phyloP scores from a whole-genome alignment of 2,888 invertebrate species.

The Falcaria lacertinaria region DNA sequence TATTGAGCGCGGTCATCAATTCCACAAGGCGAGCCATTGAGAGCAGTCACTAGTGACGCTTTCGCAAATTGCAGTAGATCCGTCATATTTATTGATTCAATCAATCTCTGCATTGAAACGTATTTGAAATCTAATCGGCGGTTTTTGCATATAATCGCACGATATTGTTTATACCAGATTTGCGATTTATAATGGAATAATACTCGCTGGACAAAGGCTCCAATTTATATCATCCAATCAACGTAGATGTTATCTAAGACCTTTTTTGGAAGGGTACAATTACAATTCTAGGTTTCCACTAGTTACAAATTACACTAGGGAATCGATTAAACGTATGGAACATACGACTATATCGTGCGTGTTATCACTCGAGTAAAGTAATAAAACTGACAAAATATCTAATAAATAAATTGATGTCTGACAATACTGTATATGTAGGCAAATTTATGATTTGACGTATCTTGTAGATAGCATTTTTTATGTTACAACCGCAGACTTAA shows the following conservation, averaged over 20 bases:
- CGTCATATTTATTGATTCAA: slow-evolving; percentile 37
- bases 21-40: slow-evolving; percentile 5
- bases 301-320: not conserved
- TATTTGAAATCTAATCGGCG: slow-evolving; percentile 29
- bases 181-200: not conserved
- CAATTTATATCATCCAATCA: too few species aligned
- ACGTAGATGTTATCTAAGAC: too few species aligned
- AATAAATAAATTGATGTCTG: not conserved
- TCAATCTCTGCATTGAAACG: slow-evolving; percentile 35
- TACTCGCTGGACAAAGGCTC: not conserved
- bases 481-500: not conserved
- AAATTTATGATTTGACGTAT: not conserved
- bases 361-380: not conserved
- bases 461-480: not conserved
- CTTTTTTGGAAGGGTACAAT: too few species aligned
- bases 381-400: not conserved
- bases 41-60: slow-evolving; percentile 9
- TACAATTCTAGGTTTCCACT: not conserved
- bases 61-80: slow-evolving; percentile 39
- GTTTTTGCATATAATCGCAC: slow-evolving; percentile 22
- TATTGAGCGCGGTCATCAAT: not conserved
- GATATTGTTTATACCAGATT: not conserved
- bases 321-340: not conserved
- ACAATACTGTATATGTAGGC: not conserved
- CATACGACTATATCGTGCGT: not conserved